phyloP scores from a whole-genome alignment of 2,888 invertebrate species.

The Cinara cedri region DNA sequence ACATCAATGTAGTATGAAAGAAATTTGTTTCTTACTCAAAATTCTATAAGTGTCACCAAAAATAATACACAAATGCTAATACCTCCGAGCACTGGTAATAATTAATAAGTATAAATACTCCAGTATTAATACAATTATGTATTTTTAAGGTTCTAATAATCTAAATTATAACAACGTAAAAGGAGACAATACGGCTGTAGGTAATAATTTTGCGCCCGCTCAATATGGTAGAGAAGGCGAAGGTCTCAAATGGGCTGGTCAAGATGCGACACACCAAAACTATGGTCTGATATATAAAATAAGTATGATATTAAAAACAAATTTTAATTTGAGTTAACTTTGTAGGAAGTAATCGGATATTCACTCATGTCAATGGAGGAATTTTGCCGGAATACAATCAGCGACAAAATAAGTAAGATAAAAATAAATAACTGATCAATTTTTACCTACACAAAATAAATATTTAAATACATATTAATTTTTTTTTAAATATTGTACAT shows the following conservation, averaged over 20 bases:
- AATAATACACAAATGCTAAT: no score
- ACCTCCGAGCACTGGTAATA: no score
- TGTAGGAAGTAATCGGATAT: constrained; percentile 41
- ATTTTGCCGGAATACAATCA: constrained; percentile 45
- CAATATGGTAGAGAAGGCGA: constrained; percentile 53
- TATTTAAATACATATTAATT: no score
- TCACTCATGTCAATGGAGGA: constrained; percentile 51
- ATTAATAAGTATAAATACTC: no score
- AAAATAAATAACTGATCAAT: constrained; percentile 8
- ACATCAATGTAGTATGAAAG: no score
- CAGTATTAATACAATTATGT: background rate
- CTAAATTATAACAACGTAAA: constrained; percentile 35
- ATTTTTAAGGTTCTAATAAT: constrained; percentile 40
- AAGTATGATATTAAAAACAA: background rate
- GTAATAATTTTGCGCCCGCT: constrained; percentile 17
- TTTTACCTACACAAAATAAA: background rate
- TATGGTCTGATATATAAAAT: constrained; percentile 32
- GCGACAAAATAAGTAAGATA: constrained; percentile 46
- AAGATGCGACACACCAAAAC: constrained; percentile 42
- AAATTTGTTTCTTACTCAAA: no score
- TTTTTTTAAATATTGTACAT: background rate
- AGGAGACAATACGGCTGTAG: constrained; percentile 19
- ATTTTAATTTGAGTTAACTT: constrained; percentile 2
- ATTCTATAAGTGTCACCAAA: no score
- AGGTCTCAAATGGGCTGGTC: constrained; percentile 45